Evolutionary conservation across 2,888 invertebrate species (phyloP).

Genomic region (Drosophila pseudotalamancana): DNA sequence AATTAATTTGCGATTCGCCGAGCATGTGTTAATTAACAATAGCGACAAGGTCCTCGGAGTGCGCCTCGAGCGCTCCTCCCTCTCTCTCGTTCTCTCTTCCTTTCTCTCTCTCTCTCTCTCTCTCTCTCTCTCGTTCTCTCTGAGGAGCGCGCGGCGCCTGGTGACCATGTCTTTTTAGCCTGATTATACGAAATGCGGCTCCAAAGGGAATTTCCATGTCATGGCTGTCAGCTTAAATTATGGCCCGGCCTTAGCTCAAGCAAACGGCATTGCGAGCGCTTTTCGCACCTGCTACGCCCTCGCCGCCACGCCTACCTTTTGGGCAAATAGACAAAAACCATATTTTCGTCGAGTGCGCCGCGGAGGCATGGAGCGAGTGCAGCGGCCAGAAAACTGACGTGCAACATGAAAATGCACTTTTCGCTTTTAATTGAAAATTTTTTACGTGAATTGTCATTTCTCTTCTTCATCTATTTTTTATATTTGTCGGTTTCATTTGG

Average conservation of each 20-base stretch:
- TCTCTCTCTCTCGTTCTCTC: constrained; percentile 3
- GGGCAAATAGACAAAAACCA: neutral
- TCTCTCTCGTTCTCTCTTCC: no score
- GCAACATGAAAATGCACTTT: constrained; percentile 81
- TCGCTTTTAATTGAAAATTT: constrained; percentile 77
- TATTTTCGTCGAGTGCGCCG: no score
- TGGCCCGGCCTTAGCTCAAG: constrained; percentile 72
- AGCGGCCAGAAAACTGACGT: constrained; percentile 61
- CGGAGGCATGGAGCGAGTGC: neutral
- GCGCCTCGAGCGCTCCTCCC: constrained; percentile 3
- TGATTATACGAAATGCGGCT: constrained; percentile 61
- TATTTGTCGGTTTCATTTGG: constrained; percentile 35
- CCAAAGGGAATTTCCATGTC: constrained; percentile 78
- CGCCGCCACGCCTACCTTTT: constrained; percentile 5
- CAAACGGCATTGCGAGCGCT: constrained; percentile 35
- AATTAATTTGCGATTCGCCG: constrained; percentile 83
- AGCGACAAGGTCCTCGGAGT: constrained; percentile 65
- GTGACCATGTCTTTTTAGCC: constrained; percentile 73
- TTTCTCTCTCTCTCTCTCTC: neutral
- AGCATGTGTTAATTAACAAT: constrained; percentile 83
- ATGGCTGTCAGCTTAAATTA: constrained; percentile 78
- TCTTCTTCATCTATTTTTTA: constrained; percentile 22
- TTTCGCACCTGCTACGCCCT: no score
- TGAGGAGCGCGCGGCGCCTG: constrained; percentile 37
- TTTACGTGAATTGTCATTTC: constrained; percentile 68